Percentiles rank a stretch among this genome's conserved stretches.
Evolutionary conservation across 1,140 invertebrate species (phyloP).

Genomic region (Potamilus streckersoni): DNA sequence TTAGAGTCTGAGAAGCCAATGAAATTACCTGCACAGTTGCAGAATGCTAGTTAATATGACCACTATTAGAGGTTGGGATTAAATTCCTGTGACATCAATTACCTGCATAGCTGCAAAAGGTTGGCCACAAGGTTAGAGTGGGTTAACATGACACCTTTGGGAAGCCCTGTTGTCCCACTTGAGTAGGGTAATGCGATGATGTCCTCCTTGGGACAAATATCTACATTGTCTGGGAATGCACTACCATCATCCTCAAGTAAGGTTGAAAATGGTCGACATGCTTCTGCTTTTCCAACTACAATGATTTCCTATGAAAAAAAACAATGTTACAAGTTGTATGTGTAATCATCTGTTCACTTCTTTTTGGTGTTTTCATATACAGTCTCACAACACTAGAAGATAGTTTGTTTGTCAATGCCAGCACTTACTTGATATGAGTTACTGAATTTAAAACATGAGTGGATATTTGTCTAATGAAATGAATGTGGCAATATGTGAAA

Average conservation of each 20-base stretch:
- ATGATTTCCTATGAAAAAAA: slow-evolving; percentile 50
- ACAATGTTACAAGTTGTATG: neutral
- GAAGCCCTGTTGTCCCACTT: slow-evolving; percentile 62
- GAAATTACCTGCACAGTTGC: slow-evolving; percentile 5
- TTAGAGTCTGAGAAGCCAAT: too few species aligned
- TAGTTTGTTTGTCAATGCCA: too few species aligned
- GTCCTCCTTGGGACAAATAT: slow-evolving; percentile 40
- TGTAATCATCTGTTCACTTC: neutral
- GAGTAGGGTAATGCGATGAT: slow-evolving; percentile 53
- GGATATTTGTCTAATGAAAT: too few species aligned
- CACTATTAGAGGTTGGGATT: slow-evolving; percentile 50
- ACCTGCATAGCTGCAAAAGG: slow-evolving; percentile 34
- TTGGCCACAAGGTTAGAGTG: slow-evolving; percentile 54
- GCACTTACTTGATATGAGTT: too few species aligned
- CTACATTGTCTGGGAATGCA: slow-evolving; percentile 46
- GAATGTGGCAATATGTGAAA: too few species aligned
- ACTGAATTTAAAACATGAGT: too few species aligned
- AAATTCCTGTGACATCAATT: neutral
- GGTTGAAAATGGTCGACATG: slow-evolving; percentile 43
- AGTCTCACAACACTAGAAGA: too few species aligned
- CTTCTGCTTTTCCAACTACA: slow-evolving; percentile 41
- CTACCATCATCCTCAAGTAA: slow-evolving; percentile 54
- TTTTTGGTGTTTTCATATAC: too few species aligned
- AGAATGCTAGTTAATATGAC: slow-evolving; percentile 52
- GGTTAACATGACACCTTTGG: slow-evolving; percentile 61